A percentile compares a stretch with the other conserved stretches of the same genome.
These are phyloP conservation scores for Drosophila gunungcola DNA, from an alignment of 1,140 invertebrate species.

Conservation along the genomic window DNA sequence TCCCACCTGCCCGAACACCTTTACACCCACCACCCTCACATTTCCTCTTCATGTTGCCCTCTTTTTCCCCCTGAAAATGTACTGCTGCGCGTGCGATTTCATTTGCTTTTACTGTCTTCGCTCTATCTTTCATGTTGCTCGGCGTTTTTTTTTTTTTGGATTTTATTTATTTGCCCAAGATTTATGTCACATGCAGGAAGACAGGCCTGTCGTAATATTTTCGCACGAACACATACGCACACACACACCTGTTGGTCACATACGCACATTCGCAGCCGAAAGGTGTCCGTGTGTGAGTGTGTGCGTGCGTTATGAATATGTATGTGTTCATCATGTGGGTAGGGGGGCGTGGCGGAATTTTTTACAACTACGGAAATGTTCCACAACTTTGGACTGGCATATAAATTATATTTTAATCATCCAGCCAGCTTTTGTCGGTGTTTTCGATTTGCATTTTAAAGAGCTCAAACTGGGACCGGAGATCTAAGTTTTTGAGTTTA, in stretches of 20 bases:
- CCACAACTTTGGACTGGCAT: conserved; percentile 64
- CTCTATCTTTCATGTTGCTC: conserved; percentile 44
- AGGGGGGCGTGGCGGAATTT: conserved; percentile 36
- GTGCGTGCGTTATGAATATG: conserved; percentile 74
- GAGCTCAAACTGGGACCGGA: neutral
- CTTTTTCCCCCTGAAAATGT: conserved; percentile 49
- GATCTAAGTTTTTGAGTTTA: conserved; percentile 24
- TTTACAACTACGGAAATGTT: conserved; percentile 74
- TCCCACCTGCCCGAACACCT: conserved; percentile 43
- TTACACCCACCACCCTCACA: neutral
- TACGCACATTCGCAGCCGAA: conserved; percentile 23
- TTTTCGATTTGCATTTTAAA: conserved; percentile 40
- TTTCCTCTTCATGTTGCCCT: neutral
- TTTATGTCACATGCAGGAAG: conserved; percentile 73
- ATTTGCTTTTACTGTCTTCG: conserved; percentile 70
- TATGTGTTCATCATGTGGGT: conserved; percentile 72
- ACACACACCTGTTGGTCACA: conserved; percentile 26
- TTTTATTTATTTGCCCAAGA: conserved; percentile 77
- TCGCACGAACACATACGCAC: conserved; percentile 33
- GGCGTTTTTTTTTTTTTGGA: conserved; percentile 37
- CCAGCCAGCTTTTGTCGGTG: conserved; percentile 18
- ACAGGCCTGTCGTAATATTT: conserved; percentile 55
- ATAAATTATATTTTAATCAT: conserved; percentile 70
- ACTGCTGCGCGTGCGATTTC: conserved; percentile 67
- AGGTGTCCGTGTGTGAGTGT: conserved; percentile 22